Base-by-base conservation (phyloP, 2,888 invertebrate species). In the Hypercompe scribonia region DNA sequence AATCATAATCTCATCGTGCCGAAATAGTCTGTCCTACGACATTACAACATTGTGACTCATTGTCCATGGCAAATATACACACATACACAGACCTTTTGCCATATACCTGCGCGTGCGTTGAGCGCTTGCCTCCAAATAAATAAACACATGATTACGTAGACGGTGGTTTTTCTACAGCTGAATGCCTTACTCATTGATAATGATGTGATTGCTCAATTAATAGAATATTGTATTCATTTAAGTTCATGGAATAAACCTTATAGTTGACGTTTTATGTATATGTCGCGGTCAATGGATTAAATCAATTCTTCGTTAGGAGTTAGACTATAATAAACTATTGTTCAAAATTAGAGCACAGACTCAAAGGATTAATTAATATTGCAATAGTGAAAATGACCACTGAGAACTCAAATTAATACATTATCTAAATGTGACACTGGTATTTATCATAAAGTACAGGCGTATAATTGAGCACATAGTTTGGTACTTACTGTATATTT, bases 131-230 rank as follows among this genome's bases (percentile, higher is more conserved):
- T 85, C 89, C 89, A 91, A 93, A 92, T 90, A 93, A 92, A 93
- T 90, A 94, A 92, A 93, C 88, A 87, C 81, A 83, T 81, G 80
- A 88, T 91, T 91, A 91, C 91, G 90, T 89, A 88, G 86, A 85
- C 88, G 79, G 95, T 93, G 89, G 96, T 95, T 96, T 96, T 96
- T 87, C 94, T 95, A 86, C 93, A 94, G 86, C 93, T 92, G 84
- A 90, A 88, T 82, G 86, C 81, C 89, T 91, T 90, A 92, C 88
- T 90, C 89, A 90, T 87, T 84, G 86, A 87, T 87, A 80, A 85
- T 87, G 86, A 86, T 88, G 88, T 84, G 85, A 90, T 86, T 86
- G 84, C 84, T 81, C 86, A 89, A 89, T 90, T 90, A 90, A 87
- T 88, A 89, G 85, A 89, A 89, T 86, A 86, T 31, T 88, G 83